These are phyloP conservation scores for Hemaris fuciformis DNA, from an alignment of 2,888 invertebrate genomes.

Conservation along the genomic window DNA sequence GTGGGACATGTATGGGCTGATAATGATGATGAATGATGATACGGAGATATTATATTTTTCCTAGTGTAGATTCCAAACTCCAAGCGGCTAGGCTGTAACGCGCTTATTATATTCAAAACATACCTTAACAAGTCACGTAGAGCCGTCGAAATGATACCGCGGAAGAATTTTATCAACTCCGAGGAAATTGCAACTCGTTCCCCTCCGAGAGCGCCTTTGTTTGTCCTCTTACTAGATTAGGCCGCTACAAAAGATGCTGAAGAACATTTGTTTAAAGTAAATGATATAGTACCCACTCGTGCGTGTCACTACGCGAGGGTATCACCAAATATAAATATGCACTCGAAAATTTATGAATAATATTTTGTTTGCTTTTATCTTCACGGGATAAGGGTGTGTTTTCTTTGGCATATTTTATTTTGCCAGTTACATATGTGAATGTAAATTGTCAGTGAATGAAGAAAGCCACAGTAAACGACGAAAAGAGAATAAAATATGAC, in stretches of 20 bases:
- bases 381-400: conserved; percentile 29
- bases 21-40: no score
- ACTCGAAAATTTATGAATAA: conserved; percentile 20
- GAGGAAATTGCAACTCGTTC: conserved; percentile 43
- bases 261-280: conserved; percentile 72
- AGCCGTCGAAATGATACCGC: conserved; percentile 22
- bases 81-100: no score
- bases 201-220: conserved; percentile 54
- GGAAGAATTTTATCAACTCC: conserved; percentile 35
- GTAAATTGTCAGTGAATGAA: conserved; percentile 32
- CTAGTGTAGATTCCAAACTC: no score
- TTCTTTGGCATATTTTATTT: conserved; percentile 14
- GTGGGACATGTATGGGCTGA: no score
- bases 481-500: conserved; percentile 73
- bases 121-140: neutral
- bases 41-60: no score
- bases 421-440: conserved; percentile 19
- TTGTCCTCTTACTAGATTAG: conserved; percentile 73
- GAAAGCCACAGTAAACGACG: conserved; percentile 52
- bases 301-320: conserved; percentile 65
- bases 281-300: conserved; percentile 75
- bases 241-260: conserved; percentile 62
- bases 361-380: conserved; percentile 23
- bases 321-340: conserved; percentile 34
- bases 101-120: neutral